Percentiles rank a stretch among this genome's conserved stretches.
Evolutionary conservation across 2,888 invertebrate genomes (phyloP).

Genomic region (Cantharis rufa): DNA sequence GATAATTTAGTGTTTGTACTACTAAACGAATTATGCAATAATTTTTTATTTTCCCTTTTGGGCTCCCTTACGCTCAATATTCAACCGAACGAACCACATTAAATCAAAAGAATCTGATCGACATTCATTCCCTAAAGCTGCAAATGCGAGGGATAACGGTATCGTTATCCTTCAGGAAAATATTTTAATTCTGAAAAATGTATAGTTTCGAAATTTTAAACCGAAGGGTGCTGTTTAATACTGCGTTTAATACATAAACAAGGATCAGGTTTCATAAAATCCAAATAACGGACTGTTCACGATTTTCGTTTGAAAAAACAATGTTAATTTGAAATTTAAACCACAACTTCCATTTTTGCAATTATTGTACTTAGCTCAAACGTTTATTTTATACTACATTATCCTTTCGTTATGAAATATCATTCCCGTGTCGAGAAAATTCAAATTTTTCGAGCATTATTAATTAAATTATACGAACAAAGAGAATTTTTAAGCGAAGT

Average conservation of each 20-base stretch:
- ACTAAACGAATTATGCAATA: not conserved
- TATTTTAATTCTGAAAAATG: not conserved
- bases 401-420: not conserved
- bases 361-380: not conserved
- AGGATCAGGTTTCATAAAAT: not conserved
- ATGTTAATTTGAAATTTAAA: not conserved
- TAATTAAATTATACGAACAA: not conserved
- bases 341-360: not conserved
- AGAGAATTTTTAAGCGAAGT: not conserved
- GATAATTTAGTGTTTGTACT: not conserved
- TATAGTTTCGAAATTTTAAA: not conserved
- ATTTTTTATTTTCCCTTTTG: not conserved
- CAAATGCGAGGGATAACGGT: not conserved
- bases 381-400: not conserved
- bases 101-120: not conserved
- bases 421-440: not conserved
- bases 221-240: not conserved
- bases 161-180: not conserved
- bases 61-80: not conserved
- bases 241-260: not conserved
- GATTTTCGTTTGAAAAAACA: not conserved
- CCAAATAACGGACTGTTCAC: not conserved
- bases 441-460: not conserved
- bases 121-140: not conserved
- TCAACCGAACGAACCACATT: not conserved